Conservation (phyloP, 2,113 vertebrate species). For the Brachypteracias leptosomus region DNA sequence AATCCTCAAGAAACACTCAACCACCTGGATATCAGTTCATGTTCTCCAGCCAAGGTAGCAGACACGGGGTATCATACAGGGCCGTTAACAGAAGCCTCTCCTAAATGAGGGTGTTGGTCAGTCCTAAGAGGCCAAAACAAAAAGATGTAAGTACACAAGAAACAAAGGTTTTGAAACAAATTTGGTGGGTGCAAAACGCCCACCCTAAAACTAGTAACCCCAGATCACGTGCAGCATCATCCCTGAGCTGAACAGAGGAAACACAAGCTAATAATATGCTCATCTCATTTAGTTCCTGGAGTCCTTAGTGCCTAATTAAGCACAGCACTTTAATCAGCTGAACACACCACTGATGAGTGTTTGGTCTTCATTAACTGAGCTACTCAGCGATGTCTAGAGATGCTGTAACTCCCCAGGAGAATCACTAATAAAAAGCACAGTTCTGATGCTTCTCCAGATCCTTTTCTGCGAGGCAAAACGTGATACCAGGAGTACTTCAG, state of each 20-base stretch:
- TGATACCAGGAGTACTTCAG: not conserved
- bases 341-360: not conserved
- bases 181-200: not conserved
- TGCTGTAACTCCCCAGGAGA: not conserved
- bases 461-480: not conserved
- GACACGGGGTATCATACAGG: constrained; percentile 84
- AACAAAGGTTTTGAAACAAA: not conserved
- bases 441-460: not conserved
- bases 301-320: not conserved
- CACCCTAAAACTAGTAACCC: not conserved
- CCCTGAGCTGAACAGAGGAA: not conserved
- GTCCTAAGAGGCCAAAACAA: constrained; percentile 70
- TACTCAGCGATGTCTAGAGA: not conserved
- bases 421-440: not conserved
- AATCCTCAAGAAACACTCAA: constrained; percentile 72
- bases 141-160: not conserved
- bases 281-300: not conserved
- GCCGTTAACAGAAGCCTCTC: constrained; percentile 86
- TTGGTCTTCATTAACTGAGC: not conserved
- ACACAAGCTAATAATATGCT: not conserved
- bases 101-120: constrained; percentile 77
- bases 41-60: constrained; percentile 73
- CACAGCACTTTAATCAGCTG: not conserved
- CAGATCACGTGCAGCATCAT: not conserved
- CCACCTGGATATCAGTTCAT: constrained; percentile 73